phyloP scores from a whole-genome alignment of 2,113 vertebrate genomes.

The Entomyzon cyanotis region DNA sequence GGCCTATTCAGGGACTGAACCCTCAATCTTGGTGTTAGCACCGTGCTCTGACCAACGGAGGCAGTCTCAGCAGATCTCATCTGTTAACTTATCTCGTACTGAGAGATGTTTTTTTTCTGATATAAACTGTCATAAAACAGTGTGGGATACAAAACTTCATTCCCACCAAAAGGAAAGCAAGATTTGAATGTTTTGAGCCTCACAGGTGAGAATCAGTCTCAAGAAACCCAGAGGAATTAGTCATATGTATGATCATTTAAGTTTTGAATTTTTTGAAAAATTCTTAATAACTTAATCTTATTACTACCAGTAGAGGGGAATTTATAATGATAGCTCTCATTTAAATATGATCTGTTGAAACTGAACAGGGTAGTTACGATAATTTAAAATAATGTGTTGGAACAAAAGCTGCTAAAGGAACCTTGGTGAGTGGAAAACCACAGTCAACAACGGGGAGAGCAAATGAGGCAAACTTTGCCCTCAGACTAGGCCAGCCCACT shows the following conservation, averaged over 20 bases:
- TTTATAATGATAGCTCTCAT: background rate
- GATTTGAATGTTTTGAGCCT: background rate
- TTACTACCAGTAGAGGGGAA: background rate
- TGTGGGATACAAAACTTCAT: background rate
- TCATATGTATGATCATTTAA: background rate
- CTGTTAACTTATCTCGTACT: background rate
- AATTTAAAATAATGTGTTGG: background rate
- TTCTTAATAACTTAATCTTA: background rate
- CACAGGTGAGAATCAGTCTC: background rate
- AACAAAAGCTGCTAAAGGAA: background rate
- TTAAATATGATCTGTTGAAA: background rate
- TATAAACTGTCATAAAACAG: background rate
- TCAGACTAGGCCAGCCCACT: background rate
- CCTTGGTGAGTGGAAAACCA: background rate
- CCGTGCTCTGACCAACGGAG: fast-evolving
- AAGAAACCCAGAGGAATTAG: background rate
- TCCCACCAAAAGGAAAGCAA: background rate
- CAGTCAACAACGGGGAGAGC: background rate
- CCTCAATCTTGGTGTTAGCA: background rate
- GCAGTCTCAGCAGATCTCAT: background rate
- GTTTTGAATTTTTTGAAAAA: background rate
- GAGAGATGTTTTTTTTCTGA: background rate
- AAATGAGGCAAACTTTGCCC: background rate
- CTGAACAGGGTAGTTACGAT: background rate
- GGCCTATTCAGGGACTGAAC: background rate